Conservation (phyloP, 2,797 vertebrate genomes). For the Chelidonichthys spinosus region DNA sequence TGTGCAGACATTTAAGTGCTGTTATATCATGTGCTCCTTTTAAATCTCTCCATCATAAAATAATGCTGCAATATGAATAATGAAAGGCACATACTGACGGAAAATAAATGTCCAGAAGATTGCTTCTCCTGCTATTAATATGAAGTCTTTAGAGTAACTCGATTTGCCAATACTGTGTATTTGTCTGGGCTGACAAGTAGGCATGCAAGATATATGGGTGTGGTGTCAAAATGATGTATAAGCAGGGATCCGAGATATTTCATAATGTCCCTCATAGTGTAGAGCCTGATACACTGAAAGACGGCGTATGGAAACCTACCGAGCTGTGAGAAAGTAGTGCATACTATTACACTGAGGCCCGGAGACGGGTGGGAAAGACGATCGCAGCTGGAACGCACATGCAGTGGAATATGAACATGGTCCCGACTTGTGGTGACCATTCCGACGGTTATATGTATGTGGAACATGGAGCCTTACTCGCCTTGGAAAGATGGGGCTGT, state of each 20-base stretch:
- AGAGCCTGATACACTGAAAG: conserved; percentile 18
- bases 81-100: conserved; percentile 8
- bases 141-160: conserved; percentile 6
- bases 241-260: conserved; percentile 14
- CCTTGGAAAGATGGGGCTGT: conserved; percentile 81
- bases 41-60: conserved; percentile 53
- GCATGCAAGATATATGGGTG: conserved; percentile 7
- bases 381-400: conserved; percentile 85
- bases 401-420: conserved; percentile 77
- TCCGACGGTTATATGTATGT: conserved; percentile 81
- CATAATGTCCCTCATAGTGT: background rate
- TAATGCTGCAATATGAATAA: conserved; percentile 28
- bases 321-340: conserved; percentile 49
- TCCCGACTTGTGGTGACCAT: conserved; percentile 83
- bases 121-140: background rate
- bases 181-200: background rate
- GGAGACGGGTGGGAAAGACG: conserved; percentile 67
- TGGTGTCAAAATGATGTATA: conserved; percentile 16
- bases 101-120: conserved; percentile 23
- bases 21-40: conserved; percentile 53
- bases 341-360: conserved; percentile 34
- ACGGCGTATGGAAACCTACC: conserved; percentile 23
- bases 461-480: conserved; percentile 79
- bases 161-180: background rate
- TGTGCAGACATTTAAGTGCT: conserved; percentile 48